Conservation (phyloP, 1,140 invertebrate genomes). For the Rhagoletis pomonella region DNA sequence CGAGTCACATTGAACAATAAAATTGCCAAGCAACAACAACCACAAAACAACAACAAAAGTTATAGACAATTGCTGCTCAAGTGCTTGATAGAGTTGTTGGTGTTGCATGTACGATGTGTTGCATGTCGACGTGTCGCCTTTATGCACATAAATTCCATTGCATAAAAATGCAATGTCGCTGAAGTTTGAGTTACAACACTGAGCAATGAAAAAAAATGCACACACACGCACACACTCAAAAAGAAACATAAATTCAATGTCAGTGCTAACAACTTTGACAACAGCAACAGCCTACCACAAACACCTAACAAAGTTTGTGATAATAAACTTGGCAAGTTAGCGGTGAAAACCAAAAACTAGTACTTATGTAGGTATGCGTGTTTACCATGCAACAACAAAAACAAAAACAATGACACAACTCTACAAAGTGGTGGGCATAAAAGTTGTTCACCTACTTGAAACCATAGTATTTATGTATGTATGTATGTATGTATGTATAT, state of each 20-base stretch:
- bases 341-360: not conserved
- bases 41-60: not conserved
- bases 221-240: not conserved
- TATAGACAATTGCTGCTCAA: not conserved
- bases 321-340: not conserved
- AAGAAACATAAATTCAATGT: not conserved
- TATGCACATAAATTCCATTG: conserved; percentile 14
- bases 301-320: not conserved
- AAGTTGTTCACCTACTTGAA: conserved; percentile 26
- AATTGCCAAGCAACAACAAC: not conserved
- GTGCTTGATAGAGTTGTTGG: not conserved
- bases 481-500: not conserved
- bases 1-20: not conserved
- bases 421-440: not conserved
- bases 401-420: not conserved
- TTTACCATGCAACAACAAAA: not conserved
- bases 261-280: not conserved
- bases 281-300: not conserved
- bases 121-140: not conserved
- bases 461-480: not conserved
- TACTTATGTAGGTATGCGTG: not conserved
- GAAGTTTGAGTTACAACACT: not conserved
- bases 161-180: not conserved
- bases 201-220: no score
- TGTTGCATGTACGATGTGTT: conserved; percentile 1